These are phyloP conservation scores for Nudaria mundana DNA, from an alignment of 2,888 invertebrate genomes.

Conservation along the genomic window DNA sequence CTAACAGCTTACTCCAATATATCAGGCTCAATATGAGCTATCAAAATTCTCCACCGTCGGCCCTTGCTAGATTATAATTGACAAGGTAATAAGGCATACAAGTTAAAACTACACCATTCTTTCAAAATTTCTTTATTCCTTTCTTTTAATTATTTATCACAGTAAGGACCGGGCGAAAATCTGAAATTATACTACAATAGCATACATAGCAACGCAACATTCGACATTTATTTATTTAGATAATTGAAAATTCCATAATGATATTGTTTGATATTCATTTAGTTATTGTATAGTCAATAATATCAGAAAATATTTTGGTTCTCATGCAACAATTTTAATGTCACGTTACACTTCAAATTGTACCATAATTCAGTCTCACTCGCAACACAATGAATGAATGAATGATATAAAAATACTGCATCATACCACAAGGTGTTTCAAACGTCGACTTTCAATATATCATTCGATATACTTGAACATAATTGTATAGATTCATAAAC, in stretches of 20 bases:
- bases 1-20: slow-evolving; percentile 64
- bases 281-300: slow-evolving; percentile 48
- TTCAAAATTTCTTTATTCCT: slow-evolving; percentile 51
- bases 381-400: slow-evolving; percentile 73
- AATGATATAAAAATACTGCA: slow-evolving; percentile 77
- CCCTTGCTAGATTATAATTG: slow-evolving; percentile 61
- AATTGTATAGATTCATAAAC: slow-evolving; percentile 46
- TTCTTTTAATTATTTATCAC: slow-evolving; percentile 64
- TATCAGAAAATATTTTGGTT: slow-evolving; percentile 62
- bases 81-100: slow-evolving; percentile 57
- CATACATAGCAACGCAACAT: slow-evolving; percentile 72
- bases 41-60: slow-evolving; percentile 69
- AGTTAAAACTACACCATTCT: slow-evolving; percentile 53
- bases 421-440: slow-evolving; percentile 60
- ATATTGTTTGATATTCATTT: slow-evolving; percentile 43
- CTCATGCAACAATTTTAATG: slow-evolving; percentile 42
- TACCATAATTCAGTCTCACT: slow-evolving; percentile 78
- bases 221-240: slow-evolving; percentile 56
- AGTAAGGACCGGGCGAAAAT: slow-evolving; percentile 79
- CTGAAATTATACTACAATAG: slow-evolving; percentile 73
- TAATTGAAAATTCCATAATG: slow-evolving; percentile 50
- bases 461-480: slow-evolving; percentile 50
- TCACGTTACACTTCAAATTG: slow-evolving; percentile 67
- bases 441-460: slow-evolving; percentile 45
- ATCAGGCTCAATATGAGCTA: slow-evolving; percentile 79